A percentile compares a stretch with the other conserved stretches of the same genome.
Conservation (phyloP, 2,888 invertebrate species). For the Sarcophaga subvicina region DNA sequence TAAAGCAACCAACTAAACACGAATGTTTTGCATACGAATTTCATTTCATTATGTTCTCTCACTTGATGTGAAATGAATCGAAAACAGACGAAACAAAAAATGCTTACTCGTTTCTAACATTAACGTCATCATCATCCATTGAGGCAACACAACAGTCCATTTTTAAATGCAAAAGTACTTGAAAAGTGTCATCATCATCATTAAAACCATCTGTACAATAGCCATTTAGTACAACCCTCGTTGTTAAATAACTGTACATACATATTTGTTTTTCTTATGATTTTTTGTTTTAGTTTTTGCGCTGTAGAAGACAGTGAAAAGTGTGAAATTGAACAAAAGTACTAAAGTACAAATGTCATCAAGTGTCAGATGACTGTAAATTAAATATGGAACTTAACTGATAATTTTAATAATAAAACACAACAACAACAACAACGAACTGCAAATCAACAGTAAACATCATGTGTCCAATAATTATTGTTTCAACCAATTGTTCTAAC, state of each 20-base stretch:
- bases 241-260: neutral
- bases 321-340: neutral
- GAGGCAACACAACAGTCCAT: neutral
- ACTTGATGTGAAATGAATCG: conserved; percentile 19
- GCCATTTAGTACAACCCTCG: neutral
- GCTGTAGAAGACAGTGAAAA: no score
- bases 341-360: conserved; percentile 47
- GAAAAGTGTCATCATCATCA: neutral
- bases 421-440: neutral
- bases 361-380: conserved; percentile 62
- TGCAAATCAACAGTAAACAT: neutral
- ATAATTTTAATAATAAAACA: conserved; percentile 18
- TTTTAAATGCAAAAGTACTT: conserved; percentile 35
- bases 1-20: conserved; percentile 29
- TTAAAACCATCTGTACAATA: conserved; percentile 7
- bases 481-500: neutral
- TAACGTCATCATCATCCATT: conserved; percentile 20
- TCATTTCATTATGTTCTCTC: conserved; percentile 40
- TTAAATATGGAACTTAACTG: conserved; percentile 50
- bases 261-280: no score
- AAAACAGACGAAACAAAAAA: neutral
- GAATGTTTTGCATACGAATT: conserved; percentile 64
- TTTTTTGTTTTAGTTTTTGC: no score
- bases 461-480: conserved; percentile 44
- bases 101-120: conserved; percentile 5